Percentiles rank a stretch among this genome's conserved stretches.
Conservation (phyloP, 1,140 invertebrate species). For the Drosophila grimshawi region DNA sequence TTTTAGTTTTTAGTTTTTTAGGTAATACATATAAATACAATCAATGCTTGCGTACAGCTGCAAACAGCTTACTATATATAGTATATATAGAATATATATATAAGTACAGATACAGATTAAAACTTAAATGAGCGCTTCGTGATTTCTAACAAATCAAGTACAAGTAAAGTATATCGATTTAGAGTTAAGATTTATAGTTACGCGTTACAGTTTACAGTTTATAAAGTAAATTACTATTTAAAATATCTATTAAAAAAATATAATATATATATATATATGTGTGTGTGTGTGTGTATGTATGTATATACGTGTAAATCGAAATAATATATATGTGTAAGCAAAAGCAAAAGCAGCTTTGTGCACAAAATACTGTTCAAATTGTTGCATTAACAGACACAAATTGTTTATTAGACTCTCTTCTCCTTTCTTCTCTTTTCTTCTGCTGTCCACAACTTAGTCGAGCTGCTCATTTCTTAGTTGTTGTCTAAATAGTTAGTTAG, state of each 20-base stretch:
- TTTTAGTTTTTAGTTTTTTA: slow-evolving; percentile 40
- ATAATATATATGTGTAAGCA: slow-evolving; percentile 31
- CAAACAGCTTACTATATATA: slow-evolving; percentile 14
- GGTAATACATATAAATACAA: slow-evolving; percentile 37
- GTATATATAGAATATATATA: slow-evolving; percentile 15
- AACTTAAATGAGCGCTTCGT: slow-evolving; percentile 74
- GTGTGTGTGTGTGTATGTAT: no score
- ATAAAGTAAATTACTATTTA: slow-evolving; percentile 21
- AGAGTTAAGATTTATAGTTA: slow-evolving; percentile 22
- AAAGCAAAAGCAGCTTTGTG: slow-evolving; percentile 67
- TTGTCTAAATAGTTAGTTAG: slow-evolving; percentile 10
- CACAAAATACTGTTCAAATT: slow-evolving; percentile 71
- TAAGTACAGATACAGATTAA: slow-evolving; percentile 77
- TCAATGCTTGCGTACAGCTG: slow-evolving; percentile 29
- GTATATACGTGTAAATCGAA: slow-evolving; percentile 11
- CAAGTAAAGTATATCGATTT: slow-evolving; percentile 27
- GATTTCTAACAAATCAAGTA: slow-evolving; percentile 45
- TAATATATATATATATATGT: no score
- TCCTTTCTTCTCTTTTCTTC: slow-evolving; percentile 5
- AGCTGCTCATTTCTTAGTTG: neutral
- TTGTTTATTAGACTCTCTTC: slow-evolving; percentile 46
- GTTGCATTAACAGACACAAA: slow-evolving; percentile 21
- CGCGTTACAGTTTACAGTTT: slow-evolving; percentile 34
- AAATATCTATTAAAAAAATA: slow-evolving; percentile 20
- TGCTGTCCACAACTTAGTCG: neutral